Percentiles rank a stretch among this genome's conserved stretches.
Conservation (phyloP, 1,140 invertebrate genomes). For the Glossosoma conforme region DNA sequence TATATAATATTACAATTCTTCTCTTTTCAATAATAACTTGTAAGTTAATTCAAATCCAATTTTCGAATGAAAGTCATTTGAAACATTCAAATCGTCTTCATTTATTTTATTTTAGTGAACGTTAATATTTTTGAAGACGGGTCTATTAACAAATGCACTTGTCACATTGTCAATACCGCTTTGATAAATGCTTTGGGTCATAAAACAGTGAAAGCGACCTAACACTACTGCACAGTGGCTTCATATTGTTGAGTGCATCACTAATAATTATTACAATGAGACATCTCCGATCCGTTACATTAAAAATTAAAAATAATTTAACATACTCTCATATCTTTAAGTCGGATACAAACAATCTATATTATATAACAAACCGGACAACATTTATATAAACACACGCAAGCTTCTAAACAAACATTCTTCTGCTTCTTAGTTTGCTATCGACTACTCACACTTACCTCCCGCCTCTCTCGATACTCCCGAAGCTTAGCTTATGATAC, state of each 20-base stretch:
- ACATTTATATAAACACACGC: slow-evolving; percentile 32
- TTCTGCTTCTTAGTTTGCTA: slow-evolving; percentile 2
- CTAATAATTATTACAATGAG: too few species aligned
- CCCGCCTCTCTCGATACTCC: too few species aligned
- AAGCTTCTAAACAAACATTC: slow-evolving; percentile 23
- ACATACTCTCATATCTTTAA: slow-evolving; percentile 26
- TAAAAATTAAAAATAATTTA: slow-evolving; percentile 31
- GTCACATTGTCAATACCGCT: neutral
- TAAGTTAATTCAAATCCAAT: too few species aligned
- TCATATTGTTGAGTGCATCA: slow-evolving; percentile 16
- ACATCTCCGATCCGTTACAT: slow-evolving; percentile 9
- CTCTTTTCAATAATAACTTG: too few species aligned
- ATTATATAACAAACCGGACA: slow-evolving; percentile 32
- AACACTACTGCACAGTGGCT: slow-evolving; percentile 24
- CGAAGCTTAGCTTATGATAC: too few species aligned
- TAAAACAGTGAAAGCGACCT: slow-evolving; percentile 26
- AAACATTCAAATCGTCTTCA: too few species aligned
- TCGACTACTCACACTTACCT: neutral
- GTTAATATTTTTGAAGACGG: too few species aligned
- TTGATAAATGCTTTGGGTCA: too few species aligned
- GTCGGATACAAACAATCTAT: slow-evolving; percentile 29
- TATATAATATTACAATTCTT: too few species aligned
- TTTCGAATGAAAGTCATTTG: too few species aligned
- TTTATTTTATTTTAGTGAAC: too few species aligned
- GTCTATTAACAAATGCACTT: too few species aligned